phyloP scores from a whole-genome alignment of 2,888 invertebrate genomes.

The Campaea margaritaria region DNA sequence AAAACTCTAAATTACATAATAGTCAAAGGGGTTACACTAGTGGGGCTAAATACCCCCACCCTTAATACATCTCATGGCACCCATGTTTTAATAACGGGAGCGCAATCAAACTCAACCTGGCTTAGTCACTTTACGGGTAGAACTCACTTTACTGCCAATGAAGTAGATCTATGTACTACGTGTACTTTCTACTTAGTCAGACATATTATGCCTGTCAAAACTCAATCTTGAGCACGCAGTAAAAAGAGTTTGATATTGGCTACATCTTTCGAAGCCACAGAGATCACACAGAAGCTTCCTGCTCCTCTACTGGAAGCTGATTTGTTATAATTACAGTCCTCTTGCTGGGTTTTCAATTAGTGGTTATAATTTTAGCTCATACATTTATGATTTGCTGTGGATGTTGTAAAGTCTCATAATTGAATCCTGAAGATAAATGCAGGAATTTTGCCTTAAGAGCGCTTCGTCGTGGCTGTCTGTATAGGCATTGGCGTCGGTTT shows the following conservation, averaged over 20 bases:
- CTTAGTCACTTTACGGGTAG: constrained; percentile 14
- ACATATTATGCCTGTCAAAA: no score
- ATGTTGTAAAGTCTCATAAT: no score
- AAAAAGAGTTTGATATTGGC: no score
- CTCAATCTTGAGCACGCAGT: no score
- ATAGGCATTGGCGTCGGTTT: no score
- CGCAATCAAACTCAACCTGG: constrained; percentile 26
- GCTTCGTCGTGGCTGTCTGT: no score
- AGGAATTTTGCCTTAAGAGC: no score
- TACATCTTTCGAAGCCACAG: constrained; percentile 6
- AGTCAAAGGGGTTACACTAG: neutral
- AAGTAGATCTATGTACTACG: neutral
- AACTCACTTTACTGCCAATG: constrained; percentile 18
- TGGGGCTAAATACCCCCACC: constrained; percentile 5
- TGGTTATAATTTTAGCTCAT: neutral
- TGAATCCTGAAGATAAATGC: no score
- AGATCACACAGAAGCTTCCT: constrained; percentile 6
- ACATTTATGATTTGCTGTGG: no score
- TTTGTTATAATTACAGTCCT: neutral
- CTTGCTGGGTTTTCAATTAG: neutral
- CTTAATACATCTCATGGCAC: constrained; percentile 9
- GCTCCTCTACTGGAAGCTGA: neutral
- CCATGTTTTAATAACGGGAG: constrained; percentile 25
- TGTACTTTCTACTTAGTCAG: no score
- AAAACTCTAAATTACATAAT: no score